A percentile compares a stretch with the other conserved stretches of the same genome.
These are phyloP conservation scores for Tautogolabrus adspersus DNA, from an alignment of 2,113 vertebrate species.

Conservation along the genomic window DNA sequence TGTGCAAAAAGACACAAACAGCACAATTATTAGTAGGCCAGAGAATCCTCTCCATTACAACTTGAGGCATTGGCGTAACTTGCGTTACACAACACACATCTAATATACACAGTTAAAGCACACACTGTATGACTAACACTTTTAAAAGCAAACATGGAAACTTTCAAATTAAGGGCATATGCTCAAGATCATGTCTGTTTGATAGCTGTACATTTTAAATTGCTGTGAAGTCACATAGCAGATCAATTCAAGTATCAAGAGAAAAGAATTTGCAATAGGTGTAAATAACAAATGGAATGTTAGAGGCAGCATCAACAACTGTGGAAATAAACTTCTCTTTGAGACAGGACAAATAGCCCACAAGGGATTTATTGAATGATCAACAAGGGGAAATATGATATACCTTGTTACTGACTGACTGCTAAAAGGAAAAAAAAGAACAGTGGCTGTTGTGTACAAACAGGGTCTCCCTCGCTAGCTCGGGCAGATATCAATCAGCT, in stretches of 20 bases:
- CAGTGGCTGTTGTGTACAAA: conserved; percentile 21
- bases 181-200: conserved; percentile 71
- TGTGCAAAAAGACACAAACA: conserved; percentile 93
- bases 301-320: conserved; percentile 8
- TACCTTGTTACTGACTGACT: conserved; percentile 32
- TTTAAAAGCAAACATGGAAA: conserved; percentile 42
- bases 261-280: too few relatives aligned
- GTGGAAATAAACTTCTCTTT: conserved; percentile 38
- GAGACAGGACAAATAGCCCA: not conserved
- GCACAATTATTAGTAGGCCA: conserved; percentile 92
- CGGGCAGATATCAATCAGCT: conserved; percentile 71
- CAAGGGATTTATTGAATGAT: conserved; percentile 17
- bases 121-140: conserved; percentile 10
- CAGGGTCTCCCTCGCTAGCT: conserved; percentile 27
- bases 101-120: conserved; percentile 53
- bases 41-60: conserved; percentile 78
- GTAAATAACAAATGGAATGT: too few relatives aligned
- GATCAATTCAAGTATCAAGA: too few relatives aligned
- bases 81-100: conserved; percentile 69
- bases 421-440: conserved; percentile 17
- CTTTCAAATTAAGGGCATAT: conserved; percentile 26
- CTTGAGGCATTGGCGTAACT: conserved; percentile 84
- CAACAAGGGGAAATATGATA: conserved; percentile 13
- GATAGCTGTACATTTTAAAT: conserved; percentile 17
- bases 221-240: too few relatives aligned